A percentile compares a stretch with the other conserved stretches of the same genome.
Conservation (phyloP, 1,140 invertebrate species). For the Platyura marginata region DNA sequence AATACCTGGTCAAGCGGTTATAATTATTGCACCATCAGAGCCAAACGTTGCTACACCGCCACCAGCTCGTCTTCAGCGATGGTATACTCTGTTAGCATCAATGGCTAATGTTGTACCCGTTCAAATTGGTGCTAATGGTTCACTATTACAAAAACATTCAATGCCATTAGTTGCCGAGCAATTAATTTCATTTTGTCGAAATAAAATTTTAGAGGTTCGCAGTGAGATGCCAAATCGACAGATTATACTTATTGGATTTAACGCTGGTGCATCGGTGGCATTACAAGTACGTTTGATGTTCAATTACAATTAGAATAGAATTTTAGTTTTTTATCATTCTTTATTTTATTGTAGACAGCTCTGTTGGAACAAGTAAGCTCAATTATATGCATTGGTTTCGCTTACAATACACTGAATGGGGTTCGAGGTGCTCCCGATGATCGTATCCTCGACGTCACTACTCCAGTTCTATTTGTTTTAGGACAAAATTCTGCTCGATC, state of each 20-base stretch:
- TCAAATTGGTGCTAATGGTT: constrained; percentile 26
- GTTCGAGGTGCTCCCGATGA: constrained; percentile 63
- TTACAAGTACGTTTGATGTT: no score
- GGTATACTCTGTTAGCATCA: constrained; percentile 44
- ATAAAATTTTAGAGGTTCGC: constrained; percentile 51
- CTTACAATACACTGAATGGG: constrained; percentile 53
- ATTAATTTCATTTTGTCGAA: constrained; percentile 42
- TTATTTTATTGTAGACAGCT: no score
- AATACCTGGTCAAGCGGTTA: constrained; percentile 49
- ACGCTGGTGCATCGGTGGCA: constrained; percentile 52
- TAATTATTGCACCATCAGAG: constrained; percentile 45
- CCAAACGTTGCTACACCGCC: constrained; percentile 25
- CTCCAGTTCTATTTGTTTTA: constrained; percentile 61
- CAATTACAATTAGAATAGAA: no score
- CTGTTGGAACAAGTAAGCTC: constrained; percentile 47
- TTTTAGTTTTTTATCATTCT: no score
- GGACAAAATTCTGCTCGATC: constrained; percentile 47
- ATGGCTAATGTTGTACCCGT: constrained; percentile 53
- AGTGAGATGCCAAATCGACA: constrained; percentile 45
- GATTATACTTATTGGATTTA: constrained; percentile 60
- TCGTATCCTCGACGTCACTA: constrained; percentile 48
- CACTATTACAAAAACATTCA: constrained; percentile 10
- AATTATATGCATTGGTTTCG: constrained; percentile 65
- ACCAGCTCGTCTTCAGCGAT: constrained; percentile 43
- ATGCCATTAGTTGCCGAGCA: constrained; percentile 33